Base-by-base conservation (phyloP, 2,888 invertebrate genomes). In the Lasioglossum marginatum region DNA sequence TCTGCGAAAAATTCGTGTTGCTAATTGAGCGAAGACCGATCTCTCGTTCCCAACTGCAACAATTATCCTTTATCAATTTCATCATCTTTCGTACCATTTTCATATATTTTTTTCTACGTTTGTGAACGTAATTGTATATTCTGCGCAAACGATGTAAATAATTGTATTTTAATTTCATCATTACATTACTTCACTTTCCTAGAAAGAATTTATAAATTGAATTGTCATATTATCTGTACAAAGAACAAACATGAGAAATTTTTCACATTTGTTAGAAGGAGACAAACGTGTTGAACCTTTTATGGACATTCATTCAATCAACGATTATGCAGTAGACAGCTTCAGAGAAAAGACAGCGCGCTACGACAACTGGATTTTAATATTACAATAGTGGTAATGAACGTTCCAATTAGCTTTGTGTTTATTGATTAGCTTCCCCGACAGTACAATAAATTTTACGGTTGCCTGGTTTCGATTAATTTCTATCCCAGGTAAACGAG, bases 11-110 rank as follows among this genome's bases (percentile, higher is more conserved):
- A 57, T 68, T 45, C 37, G 16, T 12, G 19, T 12, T 45, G 16
- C 34, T 52, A 82, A 63, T 76, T 43, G 57, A 76, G 34, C 45
- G 43, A 77, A 74, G 10, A 14, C n/a, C 34, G n/a, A 48, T 19
- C 45, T 40, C 70, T 73, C 14, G 16, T 19, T 27, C 31, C 2
- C 6, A 16, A 63, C 31, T 63, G 31, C 16, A 63, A 31, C n/a
- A 63, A 63, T 31, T 63, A 34, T 16, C 31, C 63, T 8, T 34
- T 31, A 27, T 34, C 31, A 63, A 16, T 3, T 31, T 63, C 31
- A 8, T 34, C 57, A 12, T 63, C 31, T 27, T 34, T 8, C 16
- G 16, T 19, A 63, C 8, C 31, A 63, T 31, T 63, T 34, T 19
- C 3, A 3, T 34, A 63, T 3, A 63, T 31, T 63, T 14, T n/a